Base-by-base conservation (phyloP, 2,797 vertebrate genomes). In the Yasuhikotakia modesta region DNA sequence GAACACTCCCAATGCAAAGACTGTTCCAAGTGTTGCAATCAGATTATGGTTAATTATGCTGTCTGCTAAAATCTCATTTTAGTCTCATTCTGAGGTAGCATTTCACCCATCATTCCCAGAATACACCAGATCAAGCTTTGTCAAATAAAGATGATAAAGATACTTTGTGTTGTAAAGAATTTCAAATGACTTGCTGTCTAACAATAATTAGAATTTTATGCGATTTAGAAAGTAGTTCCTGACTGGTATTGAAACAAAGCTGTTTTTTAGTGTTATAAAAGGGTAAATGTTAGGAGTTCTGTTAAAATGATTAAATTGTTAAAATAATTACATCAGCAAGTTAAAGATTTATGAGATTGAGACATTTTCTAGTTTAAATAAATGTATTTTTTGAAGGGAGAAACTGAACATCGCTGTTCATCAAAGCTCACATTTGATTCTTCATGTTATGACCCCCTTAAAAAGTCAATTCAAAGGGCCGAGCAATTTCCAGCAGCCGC, bases 401-500 rank as follows among this genome's bases (percentile, higher is more conserved):
- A 10, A 21, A 21, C 12, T 14, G 8, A 24, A 27, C 16, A 12
- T 0, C 4, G 10, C 2, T 11, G 19, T 21, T 32, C 35, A 4
- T 64, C 30, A 58, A 48, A 73, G 60, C 22, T 73, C n/a, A n/a
- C n/a, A n/a, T n/a, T n/a, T 13, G 32, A 70, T 75, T 60, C 57
- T 39, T 70, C 69, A 60, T 7, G 46, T 1, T 14, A 35, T 21
- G 48, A 65, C n/a, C 19, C 24, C 53, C 71, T 79, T 60, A 79
- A 73, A 64, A 27, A 45, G 16, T 71, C 53, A 35, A 77, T 69
- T 77, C 17, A 60, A 67, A 64, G 46, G 72, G 74, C 63, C 53
- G 39, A 73, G 55, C 69, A 64, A 77, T 79, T 78, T 76, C 69
- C 70, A 64, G 39, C 70, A 63, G 43, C 21, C 66, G 12, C 46